A percentile compares a stretch with the other conserved stretches of the same genome.
Conservation (phyloP, 2,113 vertebrate genomes). For the Parotia lawesii region DNA sequence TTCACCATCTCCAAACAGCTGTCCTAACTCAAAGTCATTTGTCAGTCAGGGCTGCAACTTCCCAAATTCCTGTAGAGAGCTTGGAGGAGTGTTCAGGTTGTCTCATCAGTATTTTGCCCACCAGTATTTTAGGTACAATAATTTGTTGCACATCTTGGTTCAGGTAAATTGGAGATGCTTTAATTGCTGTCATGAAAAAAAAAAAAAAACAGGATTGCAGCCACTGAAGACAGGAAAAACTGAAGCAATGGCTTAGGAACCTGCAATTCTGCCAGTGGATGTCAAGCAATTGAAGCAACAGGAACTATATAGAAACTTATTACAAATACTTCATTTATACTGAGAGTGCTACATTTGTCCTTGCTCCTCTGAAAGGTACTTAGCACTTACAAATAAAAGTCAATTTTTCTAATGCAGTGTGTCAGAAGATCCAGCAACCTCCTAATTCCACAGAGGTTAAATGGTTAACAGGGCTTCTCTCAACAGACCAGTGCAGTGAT, state of each 20-base stretch:
- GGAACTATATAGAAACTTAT: background rate
- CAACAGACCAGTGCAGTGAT: background rate
- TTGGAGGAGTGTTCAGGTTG: background rate
- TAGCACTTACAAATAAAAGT: background rate
- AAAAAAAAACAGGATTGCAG: background rate
- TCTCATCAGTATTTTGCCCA: background rate
- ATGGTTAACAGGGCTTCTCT: background rate
- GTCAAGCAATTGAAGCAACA: background rate
- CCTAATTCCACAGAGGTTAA: background rate
- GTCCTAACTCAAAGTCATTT: background rate
- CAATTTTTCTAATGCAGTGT: background rate
- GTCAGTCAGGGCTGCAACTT: background rate
- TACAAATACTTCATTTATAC: background rate
- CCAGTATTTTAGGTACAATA: background rate
- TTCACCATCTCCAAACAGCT: background rate
- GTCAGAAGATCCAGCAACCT: background rate
- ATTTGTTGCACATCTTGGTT: background rate
- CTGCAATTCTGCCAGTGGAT: background rate
- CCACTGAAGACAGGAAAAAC: background rate
- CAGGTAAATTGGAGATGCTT: background rate
- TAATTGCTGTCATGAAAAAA: background rate
- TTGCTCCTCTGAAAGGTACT: background rate
- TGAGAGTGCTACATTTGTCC: background rate
- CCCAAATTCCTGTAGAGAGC: accelerated
- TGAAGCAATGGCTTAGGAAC: background rate